phyloP scores from a whole-genome alignment of 53 echinoderm and acorn worm species.

The Zoroaster sp. region DNA sequence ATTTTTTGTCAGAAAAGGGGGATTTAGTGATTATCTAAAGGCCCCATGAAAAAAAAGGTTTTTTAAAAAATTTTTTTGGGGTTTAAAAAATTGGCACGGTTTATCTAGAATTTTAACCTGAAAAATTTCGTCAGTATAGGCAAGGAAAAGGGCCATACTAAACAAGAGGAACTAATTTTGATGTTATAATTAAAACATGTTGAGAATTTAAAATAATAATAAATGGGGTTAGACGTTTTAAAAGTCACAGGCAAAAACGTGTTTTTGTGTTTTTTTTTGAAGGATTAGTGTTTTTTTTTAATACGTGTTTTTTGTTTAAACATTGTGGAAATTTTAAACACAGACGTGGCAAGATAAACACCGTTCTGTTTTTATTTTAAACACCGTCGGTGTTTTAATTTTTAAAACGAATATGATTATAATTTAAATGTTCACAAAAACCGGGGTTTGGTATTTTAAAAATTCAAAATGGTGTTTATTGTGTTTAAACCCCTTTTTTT shows the following conservation, averaged over 20 bases:
- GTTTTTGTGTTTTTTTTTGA: constrained; percentile 5
- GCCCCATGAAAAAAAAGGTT: background rate
- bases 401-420: background rate
- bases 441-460: too few relatives aligned
- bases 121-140: background rate
- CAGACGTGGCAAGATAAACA: background rate
- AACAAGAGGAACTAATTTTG: background rate
- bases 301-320: constrained; percentile 23
- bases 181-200: background rate
- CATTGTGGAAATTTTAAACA: constrained; percentile 2
- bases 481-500: too few relatives aligned
- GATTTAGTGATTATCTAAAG: background rate
- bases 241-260: constrained; percentile 21
- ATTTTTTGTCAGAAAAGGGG: background rate
- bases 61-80: background rate
- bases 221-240: constrained; percentile 14
- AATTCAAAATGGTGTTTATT: too few relatives aligned
- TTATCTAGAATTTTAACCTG: background rate
- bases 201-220: constrained; percentile 13
- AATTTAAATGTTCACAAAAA: too few relatives aligned
- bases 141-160: background rate
- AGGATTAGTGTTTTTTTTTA: constrained; percentile 6
- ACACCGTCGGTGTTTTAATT: background rate
- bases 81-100: background rate
- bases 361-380: too few relatives aligned